A percentile compares a stretch with the other conserved stretches of the same genome.
These are phyloP conservation scores for Lithophane semibrunnea DNA, from an alignment of 2,888 invertebrate genomes.

Conservation along the genomic window DNA sequence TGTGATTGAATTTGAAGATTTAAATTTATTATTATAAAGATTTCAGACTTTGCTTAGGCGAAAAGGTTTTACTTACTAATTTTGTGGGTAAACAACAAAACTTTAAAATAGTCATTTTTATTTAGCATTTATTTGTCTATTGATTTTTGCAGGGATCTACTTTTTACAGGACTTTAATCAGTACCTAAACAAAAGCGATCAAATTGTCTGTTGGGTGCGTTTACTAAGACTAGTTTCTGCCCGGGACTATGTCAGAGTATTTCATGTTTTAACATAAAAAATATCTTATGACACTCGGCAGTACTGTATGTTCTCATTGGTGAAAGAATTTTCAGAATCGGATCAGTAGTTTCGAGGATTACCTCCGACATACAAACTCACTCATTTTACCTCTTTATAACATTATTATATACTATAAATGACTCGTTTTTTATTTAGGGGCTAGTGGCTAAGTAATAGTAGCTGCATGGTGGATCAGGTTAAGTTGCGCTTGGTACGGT, in stretches of 20 bases:
- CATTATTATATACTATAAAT: background rate
- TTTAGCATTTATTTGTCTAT: background rate
- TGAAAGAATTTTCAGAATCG: background rate
- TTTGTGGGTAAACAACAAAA: background rate
- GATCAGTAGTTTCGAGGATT: background rate
- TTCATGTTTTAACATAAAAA: background rate
- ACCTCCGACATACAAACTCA: background rate
- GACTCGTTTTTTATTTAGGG: no score
- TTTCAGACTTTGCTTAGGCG: background rate
- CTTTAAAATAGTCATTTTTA: background rate
- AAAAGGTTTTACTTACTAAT: background rate
- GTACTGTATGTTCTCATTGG: background rate
- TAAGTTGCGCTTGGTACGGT: no score
- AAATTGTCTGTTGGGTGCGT: background rate
- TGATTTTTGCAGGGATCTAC: no score
- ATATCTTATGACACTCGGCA: background rate
- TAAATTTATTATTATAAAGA: slow-evolving; percentile 4
- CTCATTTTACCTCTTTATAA: background rate
- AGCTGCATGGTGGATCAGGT: no score
- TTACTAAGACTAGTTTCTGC: background rate
- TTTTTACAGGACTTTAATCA: background rate
- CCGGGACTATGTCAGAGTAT: background rate
- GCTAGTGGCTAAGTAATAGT: no score
- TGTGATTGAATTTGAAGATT: slow-evolving; percentile 43
- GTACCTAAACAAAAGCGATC: background rate